A percentile compares a stretch with the other conserved stretches of the same genome.
phyloP scores from a whole-genome alignment of 2,113 vertebrate species.

The Apeltes quadracus region DNA sequence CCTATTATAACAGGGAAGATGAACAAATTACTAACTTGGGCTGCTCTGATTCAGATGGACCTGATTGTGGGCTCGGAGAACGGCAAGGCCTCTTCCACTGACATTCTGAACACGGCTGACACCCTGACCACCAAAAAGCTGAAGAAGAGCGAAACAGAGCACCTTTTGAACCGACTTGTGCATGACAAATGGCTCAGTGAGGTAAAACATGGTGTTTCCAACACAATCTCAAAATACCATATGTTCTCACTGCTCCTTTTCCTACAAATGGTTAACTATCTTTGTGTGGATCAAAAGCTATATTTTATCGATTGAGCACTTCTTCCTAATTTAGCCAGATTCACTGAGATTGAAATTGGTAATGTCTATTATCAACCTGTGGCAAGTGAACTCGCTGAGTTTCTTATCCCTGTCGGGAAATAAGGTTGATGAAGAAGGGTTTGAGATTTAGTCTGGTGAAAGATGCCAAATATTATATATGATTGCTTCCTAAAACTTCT shows the following conservation, averaged over 20 bases:
- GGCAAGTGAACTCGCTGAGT: neutral
- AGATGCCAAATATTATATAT: neutral
- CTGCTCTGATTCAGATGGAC: slow-evolving; percentile 84
- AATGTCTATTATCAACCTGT: neutral
- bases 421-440: neutral
- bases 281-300: neutral
- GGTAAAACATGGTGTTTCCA: slow-evolving; percentile 71
- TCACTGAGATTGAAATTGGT: neutral
- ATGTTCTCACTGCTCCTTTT: neutral
- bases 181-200: slow-evolving; percentile 92
- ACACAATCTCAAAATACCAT: neutral
- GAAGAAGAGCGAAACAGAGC: slow-evolving; percentile 91
- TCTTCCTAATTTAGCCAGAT: neutral
- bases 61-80: slow-evolving; percentile 88
- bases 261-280: neutral
- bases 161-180: slow-evolving; percentile 89
- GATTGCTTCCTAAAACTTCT: neutral
- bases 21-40: neutral
- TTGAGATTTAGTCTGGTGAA: neutral
- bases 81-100: slow-evolving; percentile 90
- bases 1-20: neutral
- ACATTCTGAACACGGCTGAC: slow-evolving; percentile 90
- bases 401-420: neutral
- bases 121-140: slow-evolving; percentile 89
- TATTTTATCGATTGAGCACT: neutral